Percentiles rank a stretch among this genome's conserved stretches.
phyloP scores from a whole-genome alignment of 2,113 vertebrate species.

The Sturnus vulgaris region DNA sequence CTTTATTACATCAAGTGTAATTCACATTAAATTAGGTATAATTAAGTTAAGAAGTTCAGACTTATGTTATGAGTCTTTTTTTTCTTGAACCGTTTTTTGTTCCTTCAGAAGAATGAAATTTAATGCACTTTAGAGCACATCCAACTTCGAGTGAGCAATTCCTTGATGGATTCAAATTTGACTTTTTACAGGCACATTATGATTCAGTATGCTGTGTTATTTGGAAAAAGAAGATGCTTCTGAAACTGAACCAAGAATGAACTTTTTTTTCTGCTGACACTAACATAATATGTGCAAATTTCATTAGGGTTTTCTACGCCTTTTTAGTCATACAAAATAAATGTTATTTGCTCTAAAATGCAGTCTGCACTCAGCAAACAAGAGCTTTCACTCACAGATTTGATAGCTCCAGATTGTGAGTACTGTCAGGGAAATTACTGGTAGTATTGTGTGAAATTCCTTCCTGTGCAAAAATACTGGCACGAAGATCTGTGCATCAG shows the following conservation, averaged over 20 bases:
- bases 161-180: neutral
- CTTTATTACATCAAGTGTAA: neutral
- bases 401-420: neutral
- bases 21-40: neutral
- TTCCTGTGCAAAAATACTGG: neutral
- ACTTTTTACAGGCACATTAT: neutral
- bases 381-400: neutral
- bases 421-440: neutral
- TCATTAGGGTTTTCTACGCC: neutral
- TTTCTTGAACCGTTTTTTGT: neutral
- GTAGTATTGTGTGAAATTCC: neutral
- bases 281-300: neutral
- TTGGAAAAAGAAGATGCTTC: neutral
- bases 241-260: neutral
- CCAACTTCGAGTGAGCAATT: neutral
- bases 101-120: neutral
- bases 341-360: neutral
- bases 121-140: neutral
- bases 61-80: neutral
- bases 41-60: neutral
- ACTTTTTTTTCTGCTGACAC: neutral
- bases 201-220: neutral
- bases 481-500: neutral
- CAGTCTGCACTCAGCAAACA: neutral
- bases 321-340: slow-evolving; percentile 6